Evolutionary conservation across 92 coral and sea anemone genomes (phyloP).

Genomic region (Zoanthus sociatus): DNA sequence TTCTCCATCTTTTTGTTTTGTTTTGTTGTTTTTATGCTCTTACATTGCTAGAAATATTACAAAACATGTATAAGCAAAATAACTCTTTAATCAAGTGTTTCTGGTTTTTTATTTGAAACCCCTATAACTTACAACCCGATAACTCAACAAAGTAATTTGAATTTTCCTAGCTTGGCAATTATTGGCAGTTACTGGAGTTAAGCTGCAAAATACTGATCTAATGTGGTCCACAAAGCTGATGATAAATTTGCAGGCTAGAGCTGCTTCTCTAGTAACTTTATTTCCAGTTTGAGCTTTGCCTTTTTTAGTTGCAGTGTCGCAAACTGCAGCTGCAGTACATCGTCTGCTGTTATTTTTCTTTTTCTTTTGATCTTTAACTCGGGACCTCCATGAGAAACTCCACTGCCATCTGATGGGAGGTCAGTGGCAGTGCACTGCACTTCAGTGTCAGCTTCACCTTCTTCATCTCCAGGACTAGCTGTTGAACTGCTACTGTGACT

Average conservation of each 20-base stretch:
- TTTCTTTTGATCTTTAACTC: not conserved
- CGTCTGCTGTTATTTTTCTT: not conserved
- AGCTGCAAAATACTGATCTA: no score
- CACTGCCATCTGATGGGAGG: not conserved
- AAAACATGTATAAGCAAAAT: no score
- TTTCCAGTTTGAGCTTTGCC: not conserved
- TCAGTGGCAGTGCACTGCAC: conserved; percentile 5
- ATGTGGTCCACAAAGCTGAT: not conserved
- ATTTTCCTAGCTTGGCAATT: no score
- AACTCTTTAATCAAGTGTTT: no score
- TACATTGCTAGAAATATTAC: no score
- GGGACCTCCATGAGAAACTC: not conserved
- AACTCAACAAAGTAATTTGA: no score
- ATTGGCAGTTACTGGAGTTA: no score
- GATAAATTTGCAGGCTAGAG: not conserved
- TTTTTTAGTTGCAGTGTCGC: not conserved
- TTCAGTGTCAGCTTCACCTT: not conserved
- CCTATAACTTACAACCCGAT: no score
- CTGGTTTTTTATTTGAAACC: no score
- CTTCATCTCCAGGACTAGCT: not conserved
- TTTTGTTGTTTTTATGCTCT: no score
- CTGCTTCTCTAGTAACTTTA: not conserved
- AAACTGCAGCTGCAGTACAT: not conserved
- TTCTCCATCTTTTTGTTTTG: no score
- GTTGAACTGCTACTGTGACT: not conserved